phyloP scores from a whole-genome alignment of 2,797 vertebrate species.

The Microchirus variegatus region DNA sequence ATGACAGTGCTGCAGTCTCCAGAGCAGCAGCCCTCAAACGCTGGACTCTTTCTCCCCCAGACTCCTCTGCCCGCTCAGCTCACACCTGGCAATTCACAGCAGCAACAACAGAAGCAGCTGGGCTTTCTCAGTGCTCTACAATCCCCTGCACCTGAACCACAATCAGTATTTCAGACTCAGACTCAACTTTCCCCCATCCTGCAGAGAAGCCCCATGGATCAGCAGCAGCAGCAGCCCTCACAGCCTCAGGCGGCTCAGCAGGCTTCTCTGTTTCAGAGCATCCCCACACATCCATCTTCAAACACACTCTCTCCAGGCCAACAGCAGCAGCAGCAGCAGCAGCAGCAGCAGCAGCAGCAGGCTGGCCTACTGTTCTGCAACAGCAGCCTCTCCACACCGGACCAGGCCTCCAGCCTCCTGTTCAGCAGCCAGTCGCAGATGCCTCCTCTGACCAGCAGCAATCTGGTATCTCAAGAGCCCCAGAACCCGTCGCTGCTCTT shows the following conservation, averaged over 20 bases:
- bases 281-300: constrained; percentile 75
- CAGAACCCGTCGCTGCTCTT: constrained; percentile 89
- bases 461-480: constrained; percentile 86
- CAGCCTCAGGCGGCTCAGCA: constrained; percentile 74
- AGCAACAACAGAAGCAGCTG: constrained; percentile 83
- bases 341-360: constrained; percentile 80
- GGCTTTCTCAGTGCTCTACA: constrained; percentile 90
- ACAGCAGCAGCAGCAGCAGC: constrained; percentile 81
- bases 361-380: constrained; percentile 86
- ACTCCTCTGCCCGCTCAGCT: constrained; percentile 84
- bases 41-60: constrained; percentile 90
- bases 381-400: constrained; percentile 84
- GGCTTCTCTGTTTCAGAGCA: constrained; percentile 77
- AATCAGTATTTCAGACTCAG: constrained; percentile 90
- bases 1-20: constrained; percentile 89
- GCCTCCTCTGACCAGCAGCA: constrained; percentile 84
- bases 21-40: constrained; percentile 85
- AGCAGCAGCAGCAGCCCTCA: constrained; percentile 76
- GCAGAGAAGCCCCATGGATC: constrained; percentile 82
- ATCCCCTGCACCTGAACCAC: constrained; percentile 85
- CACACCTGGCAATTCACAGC: constrained; percentile 85
- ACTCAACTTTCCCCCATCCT: constrained; percentile 90
- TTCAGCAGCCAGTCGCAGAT: constrained; percentile 85
- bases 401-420: constrained; percentile 84
- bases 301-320: constrained; percentile 73